These are phyloP conservation scores for Eristalinus sepulchralis DNA, from an alignment of 2,888 invertebrate species.

Conservation along the genomic window DNA sequence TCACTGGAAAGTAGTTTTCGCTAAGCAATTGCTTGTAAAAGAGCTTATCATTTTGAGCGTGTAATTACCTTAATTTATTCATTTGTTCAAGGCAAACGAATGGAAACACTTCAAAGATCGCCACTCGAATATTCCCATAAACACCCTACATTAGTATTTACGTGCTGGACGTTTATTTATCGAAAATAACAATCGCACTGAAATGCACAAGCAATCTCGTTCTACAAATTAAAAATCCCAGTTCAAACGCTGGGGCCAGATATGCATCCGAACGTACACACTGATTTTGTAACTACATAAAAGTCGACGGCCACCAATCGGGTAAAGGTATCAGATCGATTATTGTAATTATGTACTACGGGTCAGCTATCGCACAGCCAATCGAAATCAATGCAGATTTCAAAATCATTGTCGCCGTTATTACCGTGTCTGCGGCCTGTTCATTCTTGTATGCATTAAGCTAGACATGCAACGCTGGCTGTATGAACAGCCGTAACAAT, in stretches of 20 bases:
- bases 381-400: slow-evolving; percentile 5
- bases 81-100: neutral
- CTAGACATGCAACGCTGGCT: neutral
- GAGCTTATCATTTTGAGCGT: neutral
- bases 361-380: neutral
- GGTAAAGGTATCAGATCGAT: neutral
- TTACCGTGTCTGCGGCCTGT: neutral
- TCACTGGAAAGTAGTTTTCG: neutral
- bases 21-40: neutral
- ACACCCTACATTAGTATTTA: neutral
- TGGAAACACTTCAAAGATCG: neutral
- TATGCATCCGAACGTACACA: neutral
- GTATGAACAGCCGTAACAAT: neutral
- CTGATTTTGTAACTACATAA: neutral
- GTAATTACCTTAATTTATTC: neutral
- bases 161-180: neutral
- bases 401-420: neutral
- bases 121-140: neutral
- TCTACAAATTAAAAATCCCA: neutral
- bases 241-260: neutral
- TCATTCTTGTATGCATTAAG: neutral
- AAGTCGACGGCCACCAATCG: neutral
- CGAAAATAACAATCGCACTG: neutral
- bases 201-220: neutral
- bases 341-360: neutral